Conservation (phyloP, 2,797 vertebrate genomes). For the Pseudochirops cupreus region DNA sequence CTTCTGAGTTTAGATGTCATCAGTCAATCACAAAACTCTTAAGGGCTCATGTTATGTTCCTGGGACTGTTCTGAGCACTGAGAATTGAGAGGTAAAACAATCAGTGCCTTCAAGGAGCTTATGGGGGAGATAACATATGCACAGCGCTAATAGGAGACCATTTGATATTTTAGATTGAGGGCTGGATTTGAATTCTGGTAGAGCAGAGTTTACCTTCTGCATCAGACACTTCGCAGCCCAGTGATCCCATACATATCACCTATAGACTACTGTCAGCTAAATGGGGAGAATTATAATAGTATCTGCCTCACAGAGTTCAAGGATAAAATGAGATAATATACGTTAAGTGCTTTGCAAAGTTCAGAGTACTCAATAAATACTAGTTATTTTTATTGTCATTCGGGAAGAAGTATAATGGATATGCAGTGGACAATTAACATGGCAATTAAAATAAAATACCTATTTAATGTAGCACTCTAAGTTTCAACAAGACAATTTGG, state of each 20-base stretch:
- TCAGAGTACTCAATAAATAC: background rate
- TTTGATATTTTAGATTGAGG: background rate
- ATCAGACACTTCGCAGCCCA: background rate
- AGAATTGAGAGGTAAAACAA: background rate
- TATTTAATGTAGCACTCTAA: background rate
- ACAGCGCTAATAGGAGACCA: background rate
- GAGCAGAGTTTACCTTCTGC: background rate
- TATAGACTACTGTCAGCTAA: background rate
- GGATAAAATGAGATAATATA: background rate
- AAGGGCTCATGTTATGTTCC: conserved; percentile 22
- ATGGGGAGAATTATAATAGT: background rate
- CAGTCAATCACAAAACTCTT: background rate
- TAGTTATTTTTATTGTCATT: background rate
- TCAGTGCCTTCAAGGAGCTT: background rate
- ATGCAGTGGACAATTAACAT: background rate
- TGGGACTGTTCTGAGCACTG: background rate
- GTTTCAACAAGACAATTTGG: conserved; percentile 17
- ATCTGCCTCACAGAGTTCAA: background rate
- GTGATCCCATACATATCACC: background rate
- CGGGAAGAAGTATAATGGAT: background rate
- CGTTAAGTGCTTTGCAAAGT: background rate
- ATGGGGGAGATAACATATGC: background rate
- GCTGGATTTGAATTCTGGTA: background rate
- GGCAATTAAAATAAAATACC: background rate
- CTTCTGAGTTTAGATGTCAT: conserved; percentile 9